Evolutionary conservation across 2,797 vertebrate genomes (phyloP), one percentile per base, ranked within the genome.

Genomic region (Danio albolineatus): DNA sequence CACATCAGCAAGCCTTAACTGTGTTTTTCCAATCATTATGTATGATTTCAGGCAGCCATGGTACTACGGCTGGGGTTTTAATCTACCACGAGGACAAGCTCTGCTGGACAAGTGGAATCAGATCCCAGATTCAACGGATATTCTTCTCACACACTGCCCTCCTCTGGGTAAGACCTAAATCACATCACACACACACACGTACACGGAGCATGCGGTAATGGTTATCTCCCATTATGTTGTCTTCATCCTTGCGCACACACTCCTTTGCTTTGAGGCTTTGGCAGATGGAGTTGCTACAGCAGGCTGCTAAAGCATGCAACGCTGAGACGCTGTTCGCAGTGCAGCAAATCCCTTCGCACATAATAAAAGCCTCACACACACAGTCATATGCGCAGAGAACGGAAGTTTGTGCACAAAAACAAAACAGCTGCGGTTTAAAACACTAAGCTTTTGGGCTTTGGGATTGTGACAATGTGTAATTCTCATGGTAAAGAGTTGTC

Each of bases 11-110:
- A 46, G 54, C 54, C 66, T 48, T 80, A 79, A 81, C 53, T n/a
- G 57, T 64, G 64, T 61, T 81, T 54, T 78, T 54, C 64, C 17
- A 39, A 43, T 81, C 48, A 83, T 62, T 84, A 16, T 86, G 44
- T 87, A 59, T 85, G 69, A 84, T 43, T 83, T 13, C 89, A 98
- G 97, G 97, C 97, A 99, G 94, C 97, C 97, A 61, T 98, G 97
- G 97, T 99, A 98, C 89, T 98, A 97, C 2, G 96, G 97, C 84
- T 99, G 97, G 97, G 97, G 97, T 83, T 99, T 99, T 88, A 99
- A 98, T 91, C 94, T 99, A 76, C 97, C 97, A 0, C 90, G 97
- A 84, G 97, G 97, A 85, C 97, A 99, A 88, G 96, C 97, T 36
- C 94, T 99, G 84, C 92, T 99, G 89, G 97, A 99, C 94, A 99